phyloP scores from a whole-genome alignment of 2,113 vertebrate species.

The Machaerirhynchus nigripectus region DNA sequence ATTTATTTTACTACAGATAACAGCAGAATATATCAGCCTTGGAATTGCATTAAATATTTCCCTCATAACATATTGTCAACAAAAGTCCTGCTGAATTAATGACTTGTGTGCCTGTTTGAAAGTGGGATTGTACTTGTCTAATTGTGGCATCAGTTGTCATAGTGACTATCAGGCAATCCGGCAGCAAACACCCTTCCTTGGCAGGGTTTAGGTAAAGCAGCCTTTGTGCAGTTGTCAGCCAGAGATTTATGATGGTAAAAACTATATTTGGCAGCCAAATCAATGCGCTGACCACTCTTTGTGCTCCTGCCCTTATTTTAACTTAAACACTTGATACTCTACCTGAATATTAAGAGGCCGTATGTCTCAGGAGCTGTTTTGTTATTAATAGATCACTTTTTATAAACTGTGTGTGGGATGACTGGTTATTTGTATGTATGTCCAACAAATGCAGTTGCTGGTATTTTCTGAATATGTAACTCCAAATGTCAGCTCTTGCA shows the following conservation, averaged over 20 bases:
- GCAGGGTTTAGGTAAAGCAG: slow-evolving; percentile 87
- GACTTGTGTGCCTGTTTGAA: slow-evolving; percentile 86
- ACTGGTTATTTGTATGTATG: slow-evolving; percentile 74
- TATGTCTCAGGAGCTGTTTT: slow-evolving; percentile 74
- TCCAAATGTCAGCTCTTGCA: slow-evolving; percentile 76
- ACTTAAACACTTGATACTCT: slow-evolving; percentile 82
- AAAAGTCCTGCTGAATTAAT: slow-evolving; percentile 87
- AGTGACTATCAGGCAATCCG: slow-evolving; percentile 91
- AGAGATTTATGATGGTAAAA: slow-evolving; percentile 92
- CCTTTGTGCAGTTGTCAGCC: slow-evolving; percentile 91
- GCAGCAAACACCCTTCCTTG: slow-evolving; percentile 89
- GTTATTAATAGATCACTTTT: slow-evolving; percentile 80
- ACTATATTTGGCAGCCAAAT: slow-evolving; percentile 92
- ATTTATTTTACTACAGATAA: slow-evolving; percentile 78
- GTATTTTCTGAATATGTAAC: slow-evolving; percentile 65
- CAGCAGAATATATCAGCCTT: slow-evolving; percentile 72
- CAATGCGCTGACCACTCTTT: slow-evolving; percentile 84
- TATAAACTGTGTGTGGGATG: slow-evolving; percentile 75
- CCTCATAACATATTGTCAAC: slow-evolving; percentile 77
- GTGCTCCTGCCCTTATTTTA: slow-evolving; percentile 83
- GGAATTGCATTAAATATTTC: slow-evolving; percentile 77
- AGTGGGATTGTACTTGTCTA: slow-evolving; percentile 92
- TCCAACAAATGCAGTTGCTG: slow-evolving; percentile 69
- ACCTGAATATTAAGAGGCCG: slow-evolving; percentile 75
- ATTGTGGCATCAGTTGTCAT: slow-evolving; percentile 94